Evolutionary conservation across 1,140 invertebrate species (phyloP).

Genomic region (Ceratitis capitata): DNA sequence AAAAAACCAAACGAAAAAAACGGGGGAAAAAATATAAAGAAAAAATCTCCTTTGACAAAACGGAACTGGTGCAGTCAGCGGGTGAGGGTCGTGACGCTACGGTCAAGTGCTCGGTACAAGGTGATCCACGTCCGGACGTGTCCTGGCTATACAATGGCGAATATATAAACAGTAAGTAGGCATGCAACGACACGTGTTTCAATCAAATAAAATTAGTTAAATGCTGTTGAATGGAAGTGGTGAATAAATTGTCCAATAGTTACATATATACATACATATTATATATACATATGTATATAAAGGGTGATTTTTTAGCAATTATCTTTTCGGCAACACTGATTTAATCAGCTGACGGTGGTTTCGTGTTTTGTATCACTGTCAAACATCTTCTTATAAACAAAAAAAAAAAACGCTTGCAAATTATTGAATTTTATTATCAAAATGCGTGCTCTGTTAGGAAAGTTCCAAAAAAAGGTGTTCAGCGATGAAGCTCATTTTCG

Average conservation of each 20-base stretch:
- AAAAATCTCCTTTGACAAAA: slow-evolving; percentile 67
- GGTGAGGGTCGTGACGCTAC: slow-evolving; percentile 66
- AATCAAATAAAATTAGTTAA: not conserved
- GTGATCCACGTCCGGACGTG: slow-evolving; percentile 67
- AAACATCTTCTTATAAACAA: too few species aligned
- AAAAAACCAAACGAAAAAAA: not conserved
- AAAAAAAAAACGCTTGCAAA: too few species aligned
- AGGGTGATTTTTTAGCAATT: too few species aligned
- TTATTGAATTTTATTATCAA: too few species aligned
- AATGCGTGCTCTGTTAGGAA: too few species aligned
- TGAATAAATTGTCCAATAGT: too few species aligned
- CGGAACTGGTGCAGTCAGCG: slow-evolving; percentile 65
- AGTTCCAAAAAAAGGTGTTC: too few species aligned
- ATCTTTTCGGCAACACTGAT: too few species aligned
- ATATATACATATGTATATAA: not conserved
- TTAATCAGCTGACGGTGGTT: too few species aligned
- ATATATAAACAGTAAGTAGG: slow-evolving; percentile 62
- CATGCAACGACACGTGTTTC: not conserved
- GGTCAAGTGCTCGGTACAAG: slow-evolving; percentile 67
- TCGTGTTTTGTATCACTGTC: too few species aligned
- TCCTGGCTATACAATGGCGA: slow-evolving; percentile 65
- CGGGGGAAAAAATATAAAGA: slow-evolving; percentile 61
- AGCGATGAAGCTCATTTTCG: too few species aligned
- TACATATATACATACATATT: not conserved
- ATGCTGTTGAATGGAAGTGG: not conserved